Evolutionary conservation across 1,140 invertebrate species (phyloP).

Genomic region (Zaprionus capensis): DNA sequence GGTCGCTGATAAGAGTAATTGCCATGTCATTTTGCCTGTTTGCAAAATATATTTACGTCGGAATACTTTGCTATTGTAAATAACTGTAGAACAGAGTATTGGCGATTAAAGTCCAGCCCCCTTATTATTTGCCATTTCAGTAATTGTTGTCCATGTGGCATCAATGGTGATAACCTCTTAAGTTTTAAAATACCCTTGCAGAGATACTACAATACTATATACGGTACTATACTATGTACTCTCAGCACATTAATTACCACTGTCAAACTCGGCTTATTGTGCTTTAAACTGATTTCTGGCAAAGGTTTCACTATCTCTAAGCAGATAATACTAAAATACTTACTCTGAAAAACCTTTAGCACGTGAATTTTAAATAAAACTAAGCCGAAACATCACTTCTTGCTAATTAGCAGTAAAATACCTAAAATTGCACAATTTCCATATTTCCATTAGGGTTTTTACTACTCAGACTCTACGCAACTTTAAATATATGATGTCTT

Average conservation of each 20-base stretch:
- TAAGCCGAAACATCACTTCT: neutral
- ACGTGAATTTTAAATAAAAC: neutral
- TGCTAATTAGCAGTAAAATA: neutral
- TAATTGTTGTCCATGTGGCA: neutral
- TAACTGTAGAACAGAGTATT: neutral
- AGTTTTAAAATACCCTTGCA: constrained; percentile 4
- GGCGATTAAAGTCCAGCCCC: constrained; percentile 8
- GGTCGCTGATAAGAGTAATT: constrained; percentile 9
- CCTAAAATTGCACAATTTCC: neutral
- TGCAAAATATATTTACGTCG: constrained; percentile 23
- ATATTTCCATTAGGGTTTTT: neutral
- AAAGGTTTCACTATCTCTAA: neutral
- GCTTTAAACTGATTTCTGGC: neutral
- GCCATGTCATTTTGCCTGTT: constrained; percentile 1
- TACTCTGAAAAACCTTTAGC: neutral
- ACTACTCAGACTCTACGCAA: neutral
- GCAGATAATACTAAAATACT: neutral
- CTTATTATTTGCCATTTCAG: neutral
- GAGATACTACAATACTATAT: neutral
- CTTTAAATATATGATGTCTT: neutral
- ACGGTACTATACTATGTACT: neutral
- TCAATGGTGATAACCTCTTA: neutral
- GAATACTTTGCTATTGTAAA: constrained; percentile 3
- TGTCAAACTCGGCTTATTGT: neutral
- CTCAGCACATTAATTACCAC: neutral